These are phyloP conservation scores for Apantesis nais DNA, from an alignment of 2,888 invertebrate species.

Conservation along the genomic window DNA sequence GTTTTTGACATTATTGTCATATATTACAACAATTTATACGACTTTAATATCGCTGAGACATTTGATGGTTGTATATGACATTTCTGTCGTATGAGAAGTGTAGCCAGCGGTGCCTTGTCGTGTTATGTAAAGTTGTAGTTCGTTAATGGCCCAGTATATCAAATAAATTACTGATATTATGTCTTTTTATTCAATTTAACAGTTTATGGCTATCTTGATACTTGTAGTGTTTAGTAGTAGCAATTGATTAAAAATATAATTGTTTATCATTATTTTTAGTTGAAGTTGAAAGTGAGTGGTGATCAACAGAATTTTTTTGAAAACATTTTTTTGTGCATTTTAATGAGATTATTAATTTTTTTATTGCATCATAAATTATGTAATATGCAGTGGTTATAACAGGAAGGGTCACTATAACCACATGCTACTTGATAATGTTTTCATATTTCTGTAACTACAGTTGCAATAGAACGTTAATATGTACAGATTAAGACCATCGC, in stretches of 20 bases:
- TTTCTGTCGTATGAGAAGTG: conserved; percentile 21
- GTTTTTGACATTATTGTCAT: conserved; percentile 43
- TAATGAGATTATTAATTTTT: neutral
- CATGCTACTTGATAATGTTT: neutral
- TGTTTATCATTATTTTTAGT: neutral
- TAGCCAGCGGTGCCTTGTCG: conserved; percentile 18
- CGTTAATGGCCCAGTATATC: conserved; percentile 31
- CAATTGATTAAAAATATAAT: conserved; percentile 9
- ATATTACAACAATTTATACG: conserved; percentile 31
- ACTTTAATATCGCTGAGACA: conserved; percentile 30
- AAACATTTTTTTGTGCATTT: neutral
- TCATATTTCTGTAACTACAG: neutral
- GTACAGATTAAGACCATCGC: no score
- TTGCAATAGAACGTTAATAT: neutral
- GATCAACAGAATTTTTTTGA: neutral
- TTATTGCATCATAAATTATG: neutral
- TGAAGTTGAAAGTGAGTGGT: neutral
- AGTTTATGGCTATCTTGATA: conserved; percentile 17
- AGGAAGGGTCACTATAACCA: neutral
- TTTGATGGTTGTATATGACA: conserved; percentile 32
- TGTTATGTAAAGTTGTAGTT: conserved; percentile 25
- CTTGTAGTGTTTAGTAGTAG: conserved; percentile 14
- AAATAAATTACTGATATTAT: conserved; percentile 27
- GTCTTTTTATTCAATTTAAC: conserved; percentile 24
- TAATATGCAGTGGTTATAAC: neutral